Conservation (phyloP, 2,888 invertebrate genomes). For the Nomada fabriciana region DNA sequence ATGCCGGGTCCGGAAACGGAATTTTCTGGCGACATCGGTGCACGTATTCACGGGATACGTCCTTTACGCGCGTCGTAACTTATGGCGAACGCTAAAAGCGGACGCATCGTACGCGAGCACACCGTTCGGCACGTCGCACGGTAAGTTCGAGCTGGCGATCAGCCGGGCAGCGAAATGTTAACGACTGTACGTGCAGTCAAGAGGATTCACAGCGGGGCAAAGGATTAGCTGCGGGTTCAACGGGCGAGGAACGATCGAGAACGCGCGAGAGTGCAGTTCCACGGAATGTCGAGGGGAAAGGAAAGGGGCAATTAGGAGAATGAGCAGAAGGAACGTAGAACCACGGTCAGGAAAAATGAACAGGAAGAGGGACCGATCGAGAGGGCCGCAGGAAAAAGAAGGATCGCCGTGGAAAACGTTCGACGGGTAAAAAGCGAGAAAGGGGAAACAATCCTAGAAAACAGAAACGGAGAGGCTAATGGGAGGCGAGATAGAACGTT, state of each 20-base stretch:
- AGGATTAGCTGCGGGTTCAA: slow-evolving; percentile 17
- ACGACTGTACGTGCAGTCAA: slow-evolving; percentile 58
- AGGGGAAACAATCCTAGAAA: not conserved
- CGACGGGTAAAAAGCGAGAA: slow-evolving; percentile 36
- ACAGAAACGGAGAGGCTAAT: slow-evolving; percentile 2
- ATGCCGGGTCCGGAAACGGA: slow-evolving; percentile 50
- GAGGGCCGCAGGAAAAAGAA: slow-evolving; percentile 36
- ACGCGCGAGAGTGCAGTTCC: not conserved
- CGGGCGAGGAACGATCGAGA: slow-evolving; percentile 18
- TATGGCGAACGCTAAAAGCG: slow-evolving; percentile 36
- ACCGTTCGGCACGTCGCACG: slow-evolving; percentile 33
- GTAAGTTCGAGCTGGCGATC: slow-evolving; percentile 62
- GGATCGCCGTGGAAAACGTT: slow-evolving; percentile 48
- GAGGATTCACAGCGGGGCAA: slow-evolving; percentile 15
- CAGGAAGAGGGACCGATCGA: not conserved
- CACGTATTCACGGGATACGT: slow-evolving; percentile 45
- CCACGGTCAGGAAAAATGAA: slow-evolving; percentile 47
- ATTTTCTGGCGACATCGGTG: slow-evolving; percentile 41
- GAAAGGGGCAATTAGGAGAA: slow-evolving; percentile 47
- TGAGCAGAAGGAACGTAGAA: slow-evolving; percentile 32
- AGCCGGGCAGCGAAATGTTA: slow-evolving; percentile 66
- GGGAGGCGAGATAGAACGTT: not conserved
- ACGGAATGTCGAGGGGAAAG: slow-evolving; percentile 25
- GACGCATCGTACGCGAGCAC: slow-evolving; percentile 46
- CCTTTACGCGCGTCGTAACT: slow-evolving; percentile 20